Base-by-base conservation (phyloP, 1,140 invertebrate genomes). In the Medauroidea extradentata region DNA sequence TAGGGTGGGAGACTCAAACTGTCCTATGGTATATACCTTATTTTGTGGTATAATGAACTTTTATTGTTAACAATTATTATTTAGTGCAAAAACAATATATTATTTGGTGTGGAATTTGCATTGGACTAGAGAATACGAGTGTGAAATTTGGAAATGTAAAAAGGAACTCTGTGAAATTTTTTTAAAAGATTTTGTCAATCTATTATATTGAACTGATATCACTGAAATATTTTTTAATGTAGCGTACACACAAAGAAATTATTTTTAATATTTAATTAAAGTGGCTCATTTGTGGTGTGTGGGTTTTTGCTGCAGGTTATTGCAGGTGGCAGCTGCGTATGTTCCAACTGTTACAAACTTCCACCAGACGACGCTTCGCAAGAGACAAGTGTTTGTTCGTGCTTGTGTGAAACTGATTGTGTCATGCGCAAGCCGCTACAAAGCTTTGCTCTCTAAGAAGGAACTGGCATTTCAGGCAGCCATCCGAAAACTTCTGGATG, bases 311-410 rank as follows among this genome's bases (percentile, higher is more conserved):
- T 57, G 58, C 62, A 87, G 83, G 63, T 69, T 86, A 50, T 65
- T 86, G 49, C 82, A 85, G 69, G 67, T 78, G 43, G 82, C 79
- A n/a, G 82, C 83, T 50, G 83, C 79, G 9, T 85, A 85, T 65
- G 71, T 76, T 54, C 65, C 69, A 61, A 72, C 62, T 19, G 62
- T 70, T 53, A 74, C 63, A 7, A 68, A 73, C 53, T 75, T 72
- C 71, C 78, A 82, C 70, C 73, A 73, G 46, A 76, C 70, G 34
- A 81, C 74, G n/a, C 73, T 76, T 29, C 75, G 75, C 27, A 86
- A 86, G 62, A 74, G 84, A 53, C 79, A 81, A 57, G 75, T 81
- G 62, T 86, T 81, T 58, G 76, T 86, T 2, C 78, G 84, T 53
- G 80, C 79, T 8, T 76, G 79, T 19, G 75, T 82, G 0, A 82